Conservation (phyloP, 2,888 invertebrate genomes). For the Euspilapteryx auroguttella region DNA sequence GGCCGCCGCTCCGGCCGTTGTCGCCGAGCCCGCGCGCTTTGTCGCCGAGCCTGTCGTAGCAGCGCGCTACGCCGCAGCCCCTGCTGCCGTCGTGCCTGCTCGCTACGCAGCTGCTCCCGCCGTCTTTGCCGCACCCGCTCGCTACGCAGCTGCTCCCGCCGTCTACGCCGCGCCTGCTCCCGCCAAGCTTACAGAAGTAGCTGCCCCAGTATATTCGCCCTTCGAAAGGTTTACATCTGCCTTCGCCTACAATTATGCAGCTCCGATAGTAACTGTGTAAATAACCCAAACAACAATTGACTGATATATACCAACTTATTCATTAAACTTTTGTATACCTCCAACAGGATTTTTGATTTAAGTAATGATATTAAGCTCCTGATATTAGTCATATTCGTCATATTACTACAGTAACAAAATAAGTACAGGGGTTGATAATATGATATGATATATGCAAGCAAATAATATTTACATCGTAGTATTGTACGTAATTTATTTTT, state of each 20-base stretch:
- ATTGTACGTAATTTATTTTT: too few relatives aligned
- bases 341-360: slow-evolving; percentile 4
- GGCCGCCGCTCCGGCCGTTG: slow-evolving; percentile 15
- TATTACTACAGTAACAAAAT: too few relatives aligned
- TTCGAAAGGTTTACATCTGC: slow-evolving; percentile 14
- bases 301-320: slow-evolving; percentile 10
- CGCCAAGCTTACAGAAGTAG: slow-evolving; percentile 8
- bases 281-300: slow-evolving; percentile 2
- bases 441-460: too few relatives aligned
- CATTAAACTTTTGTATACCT: slow-evolving; percentile 7
- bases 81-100: slow-evolving; percentile 17
- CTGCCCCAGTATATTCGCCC: slow-evolving; percentile 10
- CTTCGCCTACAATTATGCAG: slow-evolving; percentile 18
- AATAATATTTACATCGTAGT: too few relatives aligned
- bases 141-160: slow-evolving; percentile 25
- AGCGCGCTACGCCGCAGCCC: slow-evolving; percentile 17
- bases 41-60: slow-evolving; percentile 25
- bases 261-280: slow-evolving; percentile 28
- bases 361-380: too few relatives aligned
- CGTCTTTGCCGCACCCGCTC: slow-evolving; percentile 8
- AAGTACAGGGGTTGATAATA: too few relatives aligned
- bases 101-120: slow-evolving; percentile 17
- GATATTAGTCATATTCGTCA: too few relatives aligned
- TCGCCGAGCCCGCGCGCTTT: slow-evolving; percentile 9
- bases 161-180: slow-evolving; percentile 18